A percentile compares a stretch with the other conserved stretches of the same genome.
Conservation (phyloP, 2,888 invertebrate species). For the Eupithecia centaureata region DNA sequence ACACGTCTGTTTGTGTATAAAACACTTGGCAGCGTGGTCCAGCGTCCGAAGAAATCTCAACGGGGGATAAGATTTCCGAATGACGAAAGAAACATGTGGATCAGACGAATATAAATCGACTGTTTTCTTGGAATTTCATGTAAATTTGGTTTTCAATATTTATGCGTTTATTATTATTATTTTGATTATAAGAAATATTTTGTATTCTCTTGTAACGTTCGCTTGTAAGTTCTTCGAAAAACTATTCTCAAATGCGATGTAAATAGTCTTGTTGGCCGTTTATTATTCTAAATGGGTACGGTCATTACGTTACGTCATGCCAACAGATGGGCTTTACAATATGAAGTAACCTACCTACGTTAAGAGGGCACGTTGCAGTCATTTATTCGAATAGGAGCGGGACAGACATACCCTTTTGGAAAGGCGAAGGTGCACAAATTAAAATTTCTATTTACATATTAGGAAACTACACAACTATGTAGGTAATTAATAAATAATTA, state of each 20-base stretch:
- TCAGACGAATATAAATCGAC: slow-evolving; percentile 26
- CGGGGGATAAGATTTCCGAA: slow-evolving; percentile 79
- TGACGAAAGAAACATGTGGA: slow-evolving; percentile 69
- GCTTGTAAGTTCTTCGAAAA: slow-evolving; percentile 15
- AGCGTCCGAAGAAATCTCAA: slow-evolving; percentile 77
- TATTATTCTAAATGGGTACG: slow-evolving; percentile 36
- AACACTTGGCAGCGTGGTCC: slow-evolving; percentile 64
- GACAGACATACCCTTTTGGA: too few species aligned
- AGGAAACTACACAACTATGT: too few species aligned
- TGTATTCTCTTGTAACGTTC: not conserved
- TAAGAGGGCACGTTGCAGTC: too few species aligned
- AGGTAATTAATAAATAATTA: too few species aligned
- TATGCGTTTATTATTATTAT: not conserved
- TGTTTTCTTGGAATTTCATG: slow-evolving; percentile 18
- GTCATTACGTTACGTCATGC: slow-evolving; percentile 33
- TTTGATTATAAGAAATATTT: not conserved
- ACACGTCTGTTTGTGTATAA: slow-evolving; percentile 50
- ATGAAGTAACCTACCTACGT: not conserved
- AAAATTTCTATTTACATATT: too few species aligned
- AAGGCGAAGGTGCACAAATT: too few species aligned
- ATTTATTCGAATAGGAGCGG: not conserved
- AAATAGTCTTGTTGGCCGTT: slow-evolving; percentile 31
- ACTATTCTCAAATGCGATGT: slow-evolving; percentile 22
- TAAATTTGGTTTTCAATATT: slow-evolving; percentile 1
- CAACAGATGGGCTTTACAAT: slow-evolving; percentile 30